Conservation (phyloP, 1,140 invertebrate genomes). For the Saccostrea echinata region DNA sequence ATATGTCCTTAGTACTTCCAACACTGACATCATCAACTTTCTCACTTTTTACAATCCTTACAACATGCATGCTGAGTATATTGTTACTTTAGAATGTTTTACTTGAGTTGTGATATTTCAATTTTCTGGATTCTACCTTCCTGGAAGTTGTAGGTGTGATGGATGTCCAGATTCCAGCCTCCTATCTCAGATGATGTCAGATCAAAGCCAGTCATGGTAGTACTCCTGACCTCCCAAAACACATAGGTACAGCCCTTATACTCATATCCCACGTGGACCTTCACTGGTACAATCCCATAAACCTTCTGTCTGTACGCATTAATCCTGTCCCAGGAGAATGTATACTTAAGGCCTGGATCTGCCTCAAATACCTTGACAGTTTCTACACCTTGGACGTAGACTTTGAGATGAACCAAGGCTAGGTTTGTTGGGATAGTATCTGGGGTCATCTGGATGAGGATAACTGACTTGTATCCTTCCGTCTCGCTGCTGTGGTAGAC, state of each 20-base stretch:
- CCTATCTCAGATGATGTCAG: constrained; percentile 98
- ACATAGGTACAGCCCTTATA: constrained; percentile 95
- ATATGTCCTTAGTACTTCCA: not conserved
- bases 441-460: constrained; percentile 94
- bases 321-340: constrained; percentile 97
- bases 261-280: constrained; percentile 97
- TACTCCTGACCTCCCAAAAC: constrained; percentile 97
- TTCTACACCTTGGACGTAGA: constrained; percentile 93
- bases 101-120: not conserved
- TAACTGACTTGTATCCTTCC: constrained; percentile 93
- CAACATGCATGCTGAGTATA: not conserved
- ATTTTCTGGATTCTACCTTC: constrained; percentile 84
- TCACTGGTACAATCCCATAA: constrained; percentile 81
- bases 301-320: constrained; percentile 99
- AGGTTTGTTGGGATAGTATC: constrained; percentile 88
- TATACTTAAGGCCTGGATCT: constrained; percentile 95
- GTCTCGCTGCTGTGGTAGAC: constrained; percentile 96
- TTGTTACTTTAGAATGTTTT: not conserved
- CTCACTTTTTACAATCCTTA: not conserved
- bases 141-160: constrained; percentile 98
- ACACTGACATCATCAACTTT: not conserved
- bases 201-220: constrained; percentile 95
- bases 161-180: constrained; percentile 98
- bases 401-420: constrained; percentile 92
- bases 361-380: constrained; percentile 96